A percentile compares a stretch with the other conserved stretches of the same genome.
Conservation (phyloP, 64 coral and sea anemone genomes). For the Montipora foliosa region DNA sequence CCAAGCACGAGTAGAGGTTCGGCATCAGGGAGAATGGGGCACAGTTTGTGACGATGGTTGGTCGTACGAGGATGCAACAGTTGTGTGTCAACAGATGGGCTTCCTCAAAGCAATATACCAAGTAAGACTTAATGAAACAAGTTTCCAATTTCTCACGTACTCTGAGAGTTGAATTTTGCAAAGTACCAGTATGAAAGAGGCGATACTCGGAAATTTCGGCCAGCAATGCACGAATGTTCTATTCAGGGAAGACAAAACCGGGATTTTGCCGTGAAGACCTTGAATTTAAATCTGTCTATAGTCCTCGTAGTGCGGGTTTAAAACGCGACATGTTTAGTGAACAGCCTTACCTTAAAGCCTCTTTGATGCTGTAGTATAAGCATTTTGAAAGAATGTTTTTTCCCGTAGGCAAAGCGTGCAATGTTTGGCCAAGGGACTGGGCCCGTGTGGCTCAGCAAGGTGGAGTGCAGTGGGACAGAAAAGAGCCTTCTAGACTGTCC, state of each 20-base stretch:
- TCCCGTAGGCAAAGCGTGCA: slow-evolving; percentile 33
- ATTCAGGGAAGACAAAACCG: too few relatives aligned
- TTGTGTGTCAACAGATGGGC: slow-evolving; percentile 82
- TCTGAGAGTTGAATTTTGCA: too few relatives aligned
- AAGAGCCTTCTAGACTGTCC: slow-evolving; percentile 57
- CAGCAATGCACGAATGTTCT: too few relatives aligned
- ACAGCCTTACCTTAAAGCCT: too few relatives aligned
- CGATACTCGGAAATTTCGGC: too few relatives aligned
- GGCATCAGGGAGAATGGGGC: slow-evolving; percentile 76
- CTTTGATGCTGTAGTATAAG: too few relatives aligned
- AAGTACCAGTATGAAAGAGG: too few relatives aligned
- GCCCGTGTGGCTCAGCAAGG: slow-evolving; percentile 70
- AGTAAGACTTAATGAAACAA: neutral
- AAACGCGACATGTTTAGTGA: too few relatives aligned
- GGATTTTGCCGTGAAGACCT: too few relatives aligned
- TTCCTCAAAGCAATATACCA: slow-evolving; percentile 84
- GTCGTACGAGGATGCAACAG: slow-evolving; percentile 83
- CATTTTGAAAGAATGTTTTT: too few relatives aligned
- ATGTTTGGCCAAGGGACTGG: slow-evolving; percentile 84
- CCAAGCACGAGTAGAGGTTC: slow-evolving; percentile 75
- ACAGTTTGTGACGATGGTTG: slow-evolving; percentile 84
- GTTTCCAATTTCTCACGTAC: neutral
- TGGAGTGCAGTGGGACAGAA: slow-evolving; percentile 75
- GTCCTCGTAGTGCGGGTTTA: too few relatives aligned
- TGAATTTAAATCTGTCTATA: too few relatives aligned